Evolutionary conservation across 2,797 vertebrate species (phyloP), one percentile per base, ranked within the genome.

Genomic region (Premnoplex brunnescens): DNA sequence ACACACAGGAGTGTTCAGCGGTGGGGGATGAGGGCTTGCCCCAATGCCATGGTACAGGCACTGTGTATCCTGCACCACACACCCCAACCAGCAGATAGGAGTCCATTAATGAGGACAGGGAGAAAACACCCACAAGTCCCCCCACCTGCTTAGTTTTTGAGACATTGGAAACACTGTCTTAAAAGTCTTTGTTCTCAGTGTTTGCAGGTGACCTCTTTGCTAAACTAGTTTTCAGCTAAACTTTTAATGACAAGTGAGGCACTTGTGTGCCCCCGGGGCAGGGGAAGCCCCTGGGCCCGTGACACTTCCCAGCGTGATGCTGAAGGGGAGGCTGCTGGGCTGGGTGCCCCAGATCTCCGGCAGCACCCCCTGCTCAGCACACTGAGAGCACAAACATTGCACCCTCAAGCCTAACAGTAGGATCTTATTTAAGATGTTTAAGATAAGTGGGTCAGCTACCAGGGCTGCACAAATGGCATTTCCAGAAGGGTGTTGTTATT

Each of bases 161-260:
- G 16, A 52, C 32, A 23, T 36, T 14, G 63, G 39, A 83, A 85
- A 88, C 10, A 6, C 11, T 32, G 71, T 48, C 59, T 88, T 93
- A 79, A 86, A 91, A 93, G 24, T 46, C 58, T 43, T 67, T 43
- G 39, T 11, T 89, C 72, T 58, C 49, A 56, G 19, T 14, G 8
- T 66, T 86, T 84, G 79, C 58, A 77, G 89, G 85, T 95, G 88
- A 93, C 54, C 54, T 82, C n/a, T 85, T 77, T 8, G 5, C 52
- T 60, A 85, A 95, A 91, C 74, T 91, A 89, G 85, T 94, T 97
- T 91, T 74, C 71, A 74, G 62, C 19, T 69, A 43, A 90, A 89
- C 19, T 93, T 91, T 51, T 54, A 91, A 90, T 44, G 49, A 51
- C 1, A 0, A 89, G 24, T 2, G 46, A 84, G 48, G 55, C 16